These are phyloP conservation scores for Caenorhabditis wallacei DNA, from an alignment of 2,888 invertebrate species.

Conservation along the genomic window DNA sequence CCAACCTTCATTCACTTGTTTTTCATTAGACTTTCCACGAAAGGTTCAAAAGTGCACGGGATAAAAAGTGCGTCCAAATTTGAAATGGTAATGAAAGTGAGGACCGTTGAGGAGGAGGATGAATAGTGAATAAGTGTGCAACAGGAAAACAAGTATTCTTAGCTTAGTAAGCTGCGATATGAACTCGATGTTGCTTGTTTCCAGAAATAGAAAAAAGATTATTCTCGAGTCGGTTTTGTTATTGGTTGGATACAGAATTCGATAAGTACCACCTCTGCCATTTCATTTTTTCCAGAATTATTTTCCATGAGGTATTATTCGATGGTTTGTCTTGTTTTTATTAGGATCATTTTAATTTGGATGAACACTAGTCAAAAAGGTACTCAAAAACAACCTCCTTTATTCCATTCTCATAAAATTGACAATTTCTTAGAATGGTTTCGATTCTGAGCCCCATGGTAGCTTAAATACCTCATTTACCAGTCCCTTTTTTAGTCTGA, in stretches of 20 bases:
- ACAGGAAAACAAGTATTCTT: constrained; percentile 33
- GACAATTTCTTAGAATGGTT: neutral
- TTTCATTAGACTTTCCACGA: neutral
- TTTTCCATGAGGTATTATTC: neutral
- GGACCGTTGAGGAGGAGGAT: constrained; percentile 9
- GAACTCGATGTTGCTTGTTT: neutral
- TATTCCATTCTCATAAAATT: neutral
- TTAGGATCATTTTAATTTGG: neutral
- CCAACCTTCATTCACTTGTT: neutral
- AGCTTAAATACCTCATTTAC: too few relatives aligned
- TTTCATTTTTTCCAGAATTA: neutral
- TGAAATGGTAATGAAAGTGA: constrained; percentile 51
- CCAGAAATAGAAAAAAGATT: neutral
- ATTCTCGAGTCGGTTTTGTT: neutral
- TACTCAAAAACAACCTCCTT: neutral
- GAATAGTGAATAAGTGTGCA: constrained; percentile 38
- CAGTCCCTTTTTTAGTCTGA: too few relatives aligned
- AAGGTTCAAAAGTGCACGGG: neutral
- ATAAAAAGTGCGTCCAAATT: constrained; percentile 45
- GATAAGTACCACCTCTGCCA: constrained; percentile 4
- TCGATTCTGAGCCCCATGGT: too few relatives aligned
- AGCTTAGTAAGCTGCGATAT: neutral
- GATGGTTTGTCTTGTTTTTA: constrained; percentile 6
- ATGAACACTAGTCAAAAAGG: neutral
- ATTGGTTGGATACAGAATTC: neutral